A percentile compares a stretch with the other conserved stretches of the same genome.
These are phyloP conservation scores for Oryzias curvinotus DNA, from an alignment of 2,113 vertebrate genomes.

Conservation along the genomic window DNA sequence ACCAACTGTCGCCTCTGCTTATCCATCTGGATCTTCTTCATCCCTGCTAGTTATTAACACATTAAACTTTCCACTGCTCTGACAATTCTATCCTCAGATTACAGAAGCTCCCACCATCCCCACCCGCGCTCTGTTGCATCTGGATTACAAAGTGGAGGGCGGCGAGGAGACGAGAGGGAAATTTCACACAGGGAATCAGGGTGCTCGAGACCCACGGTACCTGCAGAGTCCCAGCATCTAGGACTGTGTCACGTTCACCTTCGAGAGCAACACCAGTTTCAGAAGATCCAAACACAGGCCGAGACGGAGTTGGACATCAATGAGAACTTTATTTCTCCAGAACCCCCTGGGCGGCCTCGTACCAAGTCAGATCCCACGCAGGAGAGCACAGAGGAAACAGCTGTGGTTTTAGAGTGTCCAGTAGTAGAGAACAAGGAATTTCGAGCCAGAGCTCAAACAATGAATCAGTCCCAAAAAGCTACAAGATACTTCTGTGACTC, in stretches of 20 bases:
- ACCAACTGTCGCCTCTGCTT: constrained; percentile 69
- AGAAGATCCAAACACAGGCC: constrained; percentile 71
- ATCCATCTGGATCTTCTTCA: constrained; percentile 73
- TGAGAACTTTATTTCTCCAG: constrained; percentile 92
- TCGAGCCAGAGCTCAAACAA: constrained; percentile 86
- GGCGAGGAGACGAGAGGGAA: constrained; percentile 86
- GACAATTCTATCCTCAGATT: constrained; percentile 90
- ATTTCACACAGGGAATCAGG: constrained; percentile 78
- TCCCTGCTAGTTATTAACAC: constrained; percentile 61
- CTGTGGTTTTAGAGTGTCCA: constrained; percentile 64
- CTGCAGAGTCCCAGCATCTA: constrained; percentile 88
- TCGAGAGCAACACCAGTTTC: constrained; percentile 90
- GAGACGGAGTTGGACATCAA: constrained; percentile 87
- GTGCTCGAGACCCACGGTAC: constrained; percentile 71
- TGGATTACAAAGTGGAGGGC: constrained; percentile 81
- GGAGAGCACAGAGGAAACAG: constrained; percentile 86
- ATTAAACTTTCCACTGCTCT: constrained; percentile 81
- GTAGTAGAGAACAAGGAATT: constrained; percentile 74
- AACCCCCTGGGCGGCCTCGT: constrained; percentile 81
- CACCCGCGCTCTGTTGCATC: constrained; percentile 79
- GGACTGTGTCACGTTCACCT: constrained; percentile 95
- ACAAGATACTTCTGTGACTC: constrained; percentile 90
- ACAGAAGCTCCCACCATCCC: constrained; percentile 87
- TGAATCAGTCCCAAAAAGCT: constrained; percentile 80
- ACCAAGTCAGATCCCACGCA: constrained; percentile 95